These are phyloP conservation scores for Cynopterus sphinx DNA, from an alignment of 2,797 vertebrate species.

Conservation along the genomic window DNA sequence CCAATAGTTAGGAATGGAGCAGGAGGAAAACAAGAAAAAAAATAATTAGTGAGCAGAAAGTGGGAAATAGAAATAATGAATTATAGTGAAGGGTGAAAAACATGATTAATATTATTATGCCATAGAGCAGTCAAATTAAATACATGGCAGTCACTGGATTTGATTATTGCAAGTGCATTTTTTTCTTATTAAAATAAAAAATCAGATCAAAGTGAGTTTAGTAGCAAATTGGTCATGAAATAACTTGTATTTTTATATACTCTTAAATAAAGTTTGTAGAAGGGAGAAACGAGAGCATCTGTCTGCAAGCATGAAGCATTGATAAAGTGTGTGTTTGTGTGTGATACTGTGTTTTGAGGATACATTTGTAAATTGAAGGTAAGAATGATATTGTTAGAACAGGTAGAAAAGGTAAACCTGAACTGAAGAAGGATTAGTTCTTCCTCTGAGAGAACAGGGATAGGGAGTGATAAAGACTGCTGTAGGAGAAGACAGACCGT, in stretches of 20 bases:
- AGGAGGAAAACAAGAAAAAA: neutral
- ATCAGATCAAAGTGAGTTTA: neutral
- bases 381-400: neutral
- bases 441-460: neutral
- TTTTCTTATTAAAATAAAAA: neutral
- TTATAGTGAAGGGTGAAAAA: neutral
- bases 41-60: neutral
- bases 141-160: neutral
- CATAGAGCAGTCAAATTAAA: neutral
- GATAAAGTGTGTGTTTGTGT: neutral
- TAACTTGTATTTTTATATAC: neutral
- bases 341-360: neutral
- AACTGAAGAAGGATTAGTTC: neutral
- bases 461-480: neutral
- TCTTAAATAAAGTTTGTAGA: neutral
- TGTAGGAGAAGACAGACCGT: neutral
- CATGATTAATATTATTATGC: neutral
- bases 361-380: neutral
- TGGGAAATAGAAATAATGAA: neutral
- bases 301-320: neutral
- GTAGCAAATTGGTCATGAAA: slow-evolving; percentile 3
- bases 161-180: neutral
- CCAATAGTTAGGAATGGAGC: neutral
- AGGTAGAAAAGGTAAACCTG: slow-evolving; percentile 43
- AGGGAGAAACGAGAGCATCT: neutral